These are phyloP conservation scores for Zelleria hepariella DNA, from an alignment of 2,888 invertebrate genomes.

Conservation along the genomic window DNA sequence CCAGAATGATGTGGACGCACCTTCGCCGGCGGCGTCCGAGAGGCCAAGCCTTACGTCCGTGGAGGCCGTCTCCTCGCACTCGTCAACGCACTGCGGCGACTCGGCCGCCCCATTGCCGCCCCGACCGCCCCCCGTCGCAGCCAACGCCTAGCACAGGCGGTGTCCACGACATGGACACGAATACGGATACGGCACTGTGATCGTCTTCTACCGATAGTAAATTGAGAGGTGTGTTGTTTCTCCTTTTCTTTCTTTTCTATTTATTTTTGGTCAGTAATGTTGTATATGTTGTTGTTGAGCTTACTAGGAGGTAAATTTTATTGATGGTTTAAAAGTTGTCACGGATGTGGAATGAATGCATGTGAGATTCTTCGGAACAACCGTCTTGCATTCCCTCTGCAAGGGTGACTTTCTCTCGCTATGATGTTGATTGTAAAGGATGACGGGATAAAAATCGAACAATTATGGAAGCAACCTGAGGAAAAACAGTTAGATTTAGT, in stretches of 20 bases:
- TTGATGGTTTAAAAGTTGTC: not conserved
- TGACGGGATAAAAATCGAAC: not conserved
- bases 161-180: not conserved
- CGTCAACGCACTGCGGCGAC: constrained; percentile 16
- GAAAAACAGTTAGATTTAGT: not conserved
- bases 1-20: constrained; percentile 70
- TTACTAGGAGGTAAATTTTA: not conserved
- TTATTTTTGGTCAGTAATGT: not conserved
- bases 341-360: not conserved
- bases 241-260: not conserved
- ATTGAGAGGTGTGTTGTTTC: not conserved
- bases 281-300: not conserved
- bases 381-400: not conserved
- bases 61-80: constrained; percentile 15
- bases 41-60: constrained; percentile 19
- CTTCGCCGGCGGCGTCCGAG: constrained; percentile 56
- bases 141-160: not conserved
- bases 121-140: constrained; percentile 5
- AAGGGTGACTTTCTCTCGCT: not conserved
- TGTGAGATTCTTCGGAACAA: not conserved
- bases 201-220: not conserved
- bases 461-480: not conserved
- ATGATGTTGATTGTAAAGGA: not conserved
- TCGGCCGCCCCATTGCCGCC: constrained; percentile 11
- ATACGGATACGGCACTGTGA: not conserved